Evolutionary conservation across 2,797 vertebrate species (phyloP).

Genomic region (Hirundo rustica): DNA sequence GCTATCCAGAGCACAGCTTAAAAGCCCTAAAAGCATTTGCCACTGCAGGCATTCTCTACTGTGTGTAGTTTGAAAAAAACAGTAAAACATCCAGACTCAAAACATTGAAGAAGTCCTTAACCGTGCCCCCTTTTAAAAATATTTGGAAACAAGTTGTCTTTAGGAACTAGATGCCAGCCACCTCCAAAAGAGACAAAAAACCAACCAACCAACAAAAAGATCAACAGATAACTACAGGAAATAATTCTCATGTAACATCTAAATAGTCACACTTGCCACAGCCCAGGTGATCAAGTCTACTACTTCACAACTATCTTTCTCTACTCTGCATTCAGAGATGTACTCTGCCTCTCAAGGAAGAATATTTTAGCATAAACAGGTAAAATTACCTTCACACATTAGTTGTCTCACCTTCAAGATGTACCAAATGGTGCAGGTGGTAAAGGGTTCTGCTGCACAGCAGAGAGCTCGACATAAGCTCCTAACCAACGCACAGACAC

Average conservation of each 20-base stretch:
- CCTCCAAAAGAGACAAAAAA: neutral
- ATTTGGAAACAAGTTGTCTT: neutral
- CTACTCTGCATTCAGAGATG: neutral
- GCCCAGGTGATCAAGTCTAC: neutral
- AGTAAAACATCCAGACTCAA: neutral
- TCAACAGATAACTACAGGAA: neutral
- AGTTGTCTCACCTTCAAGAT: neutral
- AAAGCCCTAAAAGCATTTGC: neutral
- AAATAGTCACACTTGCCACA: neutral
- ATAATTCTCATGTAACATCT: neutral
- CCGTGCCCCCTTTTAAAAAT: neutral
- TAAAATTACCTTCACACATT: neutral
- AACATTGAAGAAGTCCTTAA: neutral
- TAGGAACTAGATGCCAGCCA: neutral
- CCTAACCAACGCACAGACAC: rapidly evolving
- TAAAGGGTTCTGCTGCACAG: neutral
- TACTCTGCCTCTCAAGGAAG: neutral
- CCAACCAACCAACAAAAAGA: neutral
- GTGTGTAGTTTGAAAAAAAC: rapidly evolving
- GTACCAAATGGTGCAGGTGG: neutral
- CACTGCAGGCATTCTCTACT: neutral
- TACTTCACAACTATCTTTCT: neutral
- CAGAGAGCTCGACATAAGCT: neutral
- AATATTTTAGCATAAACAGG: neutral
- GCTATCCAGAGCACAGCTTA: neutral